phyloP scores from a whole-genome alignment of 1,140 invertebrate genomes.

The Hypsibius dujardini region DNA sequence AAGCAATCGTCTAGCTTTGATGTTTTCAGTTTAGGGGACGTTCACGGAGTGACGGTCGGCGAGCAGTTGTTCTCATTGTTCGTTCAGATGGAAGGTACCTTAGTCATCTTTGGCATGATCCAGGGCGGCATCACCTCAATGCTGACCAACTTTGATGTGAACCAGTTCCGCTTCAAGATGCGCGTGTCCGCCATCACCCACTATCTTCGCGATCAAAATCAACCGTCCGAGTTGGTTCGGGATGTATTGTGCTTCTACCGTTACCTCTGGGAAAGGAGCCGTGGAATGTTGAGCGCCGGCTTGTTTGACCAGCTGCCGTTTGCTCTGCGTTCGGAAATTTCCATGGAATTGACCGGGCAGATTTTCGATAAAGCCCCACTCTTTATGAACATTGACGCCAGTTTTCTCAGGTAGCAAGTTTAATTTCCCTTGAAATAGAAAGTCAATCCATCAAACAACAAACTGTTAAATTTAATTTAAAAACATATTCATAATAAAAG shows the following conservation, averaged over 20 bases:
- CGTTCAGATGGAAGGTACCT: background rate
- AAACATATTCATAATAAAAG: too few relatives aligned
- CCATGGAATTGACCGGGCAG: slow-evolving; percentile 4
- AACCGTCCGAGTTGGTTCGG: background rate
- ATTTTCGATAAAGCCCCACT: background rate
- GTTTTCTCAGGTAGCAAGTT: too few relatives aligned
- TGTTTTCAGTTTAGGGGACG: background rate
- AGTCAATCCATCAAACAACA: too few relatives aligned
- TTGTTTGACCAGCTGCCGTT: background rate
- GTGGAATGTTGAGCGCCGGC: background rate
- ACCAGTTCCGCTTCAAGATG: background rate
- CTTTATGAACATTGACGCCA: background rate
- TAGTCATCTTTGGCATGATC: background rate
- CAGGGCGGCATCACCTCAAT: slow-evolving; percentile 4
- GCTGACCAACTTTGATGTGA: slow-evolving; percentile 1
- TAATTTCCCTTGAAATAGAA: too few relatives aligned
- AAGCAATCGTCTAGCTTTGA: background rate
- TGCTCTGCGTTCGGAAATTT: background rate
- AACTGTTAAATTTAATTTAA: too few relatives aligned
- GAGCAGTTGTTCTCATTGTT: background rate
- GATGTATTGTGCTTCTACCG: background rate
- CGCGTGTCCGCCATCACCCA: background rate
- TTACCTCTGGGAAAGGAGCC: background rate
- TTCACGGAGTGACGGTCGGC: background rate
- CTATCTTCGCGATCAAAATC: slow-evolving; percentile 5